Evolutionary conservation across 2,888 invertebrate species (phyloP), one percentile per base, ranked within the genome.

Genomic region (Mactromeris polynyma): DNA sequence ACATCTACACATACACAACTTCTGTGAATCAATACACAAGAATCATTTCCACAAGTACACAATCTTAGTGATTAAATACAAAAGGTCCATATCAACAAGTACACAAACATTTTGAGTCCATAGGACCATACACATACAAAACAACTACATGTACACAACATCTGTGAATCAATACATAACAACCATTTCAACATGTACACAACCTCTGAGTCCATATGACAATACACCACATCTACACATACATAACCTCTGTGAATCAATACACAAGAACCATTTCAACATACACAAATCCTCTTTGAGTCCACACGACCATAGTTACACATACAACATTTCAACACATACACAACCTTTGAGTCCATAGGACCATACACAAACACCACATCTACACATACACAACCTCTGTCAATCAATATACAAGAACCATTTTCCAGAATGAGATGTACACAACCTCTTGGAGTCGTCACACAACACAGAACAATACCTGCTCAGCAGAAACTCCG

Each of bases 401-500:
- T n/a, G 7, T 26, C 6, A 64, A 26, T 64, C 26, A n/a, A 64
- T 64, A 26, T 21, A 64, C 58, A 64, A 26, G n/a, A 26, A 64
- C 58, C n/a, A 64, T 64, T 26, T 26, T 26, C 26, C n/a, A n/a
- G 19, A 14, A n/a, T n/a, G n/a, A 51, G 51, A 9, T 26, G 26
- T 64, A 64, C 26, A 64, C 58, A 26, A 64, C 58, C 58, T 64
- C 21, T 58, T n/a, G 14, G 51, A 17, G 14, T 51, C n/a, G 26
- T 26, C 26, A 64, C 26, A 64, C 58, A n/a, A 64, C 11, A n/a
- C 11, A n/a, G 58, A 64, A 73, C 17, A 33, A 33, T 73, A 73
- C 73, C 83, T 83, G 83, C 69, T 73, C 46, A 36, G 69, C 33
- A 36, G 79, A 11, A 21, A 83, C 73, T 83, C 85, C 87, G 17